A percentile compares a stretch with the other conserved stretches of the same genome.
Evolutionary conservation across 2,888 invertebrate genomes (phyloP).

Genomic region (Sclerodermus sp.): DNA sequence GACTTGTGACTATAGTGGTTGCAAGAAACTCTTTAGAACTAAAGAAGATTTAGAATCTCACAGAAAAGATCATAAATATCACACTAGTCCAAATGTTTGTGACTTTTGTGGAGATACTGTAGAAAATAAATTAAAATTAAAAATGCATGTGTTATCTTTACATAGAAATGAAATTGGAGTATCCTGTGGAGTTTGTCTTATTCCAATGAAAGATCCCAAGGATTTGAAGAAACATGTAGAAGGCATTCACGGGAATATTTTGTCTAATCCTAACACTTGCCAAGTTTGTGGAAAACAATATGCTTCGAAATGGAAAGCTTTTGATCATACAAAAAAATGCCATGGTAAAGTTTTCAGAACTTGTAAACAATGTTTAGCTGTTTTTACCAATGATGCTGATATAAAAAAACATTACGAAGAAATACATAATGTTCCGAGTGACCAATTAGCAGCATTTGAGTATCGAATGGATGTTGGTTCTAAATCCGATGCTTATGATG

Average conservation of each 20-base stretch:
- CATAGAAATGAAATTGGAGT: slow-evolving; percentile 63
- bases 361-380: slow-evolving; percentile 64
- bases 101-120: slow-evolving; percentile 64
- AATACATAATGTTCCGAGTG: slow-evolving; percentile 54
- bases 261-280: slow-evolving; percentile 61
- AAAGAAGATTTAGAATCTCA: slow-evolving; percentile 61
- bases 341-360: slow-evolving; percentile 64
- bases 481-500: slow-evolving; percentile 35
- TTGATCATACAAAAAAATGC: slow-evolving; percentile 64
- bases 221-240: slow-evolving; percentile 63
- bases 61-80: slow-evolving; percentile 59
- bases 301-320: slow-evolving; percentile 64
- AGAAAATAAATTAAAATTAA: slow-evolving; percentile 63
- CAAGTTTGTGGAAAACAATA: slow-evolving; percentile 65
- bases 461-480: slow-evolving; percentile 39
- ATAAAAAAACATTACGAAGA: slow-evolving; percentile 60
- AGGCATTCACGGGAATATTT: slow-evolving; percentile 58
- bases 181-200: slow-evolving; percentile 64
- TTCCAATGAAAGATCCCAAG: slow-evolving; percentile 62
- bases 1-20: slow-evolving; percentile 56
- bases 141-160: slow-evolving; percentile 63
- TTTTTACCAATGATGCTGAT: slow-evolving; percentile 61
- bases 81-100: slow-evolving; percentile 60
- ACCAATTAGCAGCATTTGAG: slow-evolving; percentile 49
- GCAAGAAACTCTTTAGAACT: slow-evolving; percentile 61